phyloP scores from a whole-genome alignment of 1,140 invertebrate genomes.

The Andricus grossulariae region DNA sequence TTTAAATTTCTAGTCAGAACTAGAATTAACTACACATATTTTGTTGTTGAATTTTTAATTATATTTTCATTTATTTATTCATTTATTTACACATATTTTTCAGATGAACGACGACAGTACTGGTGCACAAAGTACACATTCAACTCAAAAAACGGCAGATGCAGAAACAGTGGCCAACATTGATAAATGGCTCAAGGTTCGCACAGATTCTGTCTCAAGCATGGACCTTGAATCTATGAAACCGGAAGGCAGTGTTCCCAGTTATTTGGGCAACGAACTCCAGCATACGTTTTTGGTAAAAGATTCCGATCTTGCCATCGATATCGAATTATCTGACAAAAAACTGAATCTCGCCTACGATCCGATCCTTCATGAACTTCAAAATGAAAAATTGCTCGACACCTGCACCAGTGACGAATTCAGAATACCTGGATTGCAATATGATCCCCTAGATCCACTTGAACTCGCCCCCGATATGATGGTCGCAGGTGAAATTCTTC shows the following conservation, averaged over 20 bases:
- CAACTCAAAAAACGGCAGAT: not conserved
- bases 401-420: constrained; percentile 63
- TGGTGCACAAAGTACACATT: not conserved
- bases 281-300: constrained; percentile 60
- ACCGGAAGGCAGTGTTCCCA: constrained; percentile 49
- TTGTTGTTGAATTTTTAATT: too few species aligned
- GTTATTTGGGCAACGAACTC: constrained; percentile 58
- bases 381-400: constrained; percentile 63
- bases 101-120: constrained; percentile 21
- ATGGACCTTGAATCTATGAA: constrained; percentile 63
- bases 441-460: constrained; percentile 68
- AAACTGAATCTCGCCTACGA: constrained; percentile 65
- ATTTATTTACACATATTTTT: too few species aligned
- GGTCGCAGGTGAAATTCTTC: constrained; percentile 65
- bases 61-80: too few species aligned
- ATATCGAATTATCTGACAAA: constrained; percentile 63
- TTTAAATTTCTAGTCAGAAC: too few species aligned
- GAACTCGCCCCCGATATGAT: constrained; percentile 64
- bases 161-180: constrained; percentile 61
- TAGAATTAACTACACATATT: too few species aligned
- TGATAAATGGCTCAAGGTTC: constrained; percentile 69
- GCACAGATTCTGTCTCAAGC: constrained; percentile 58
- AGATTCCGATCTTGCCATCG: constrained; percentile 57
- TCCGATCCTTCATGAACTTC: constrained; percentile 63
- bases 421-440: constrained; percentile 66